phyloP scores from a whole-genome alignment of 1,140 invertebrate species.

The Oedothorax gibbosus region DNA sequence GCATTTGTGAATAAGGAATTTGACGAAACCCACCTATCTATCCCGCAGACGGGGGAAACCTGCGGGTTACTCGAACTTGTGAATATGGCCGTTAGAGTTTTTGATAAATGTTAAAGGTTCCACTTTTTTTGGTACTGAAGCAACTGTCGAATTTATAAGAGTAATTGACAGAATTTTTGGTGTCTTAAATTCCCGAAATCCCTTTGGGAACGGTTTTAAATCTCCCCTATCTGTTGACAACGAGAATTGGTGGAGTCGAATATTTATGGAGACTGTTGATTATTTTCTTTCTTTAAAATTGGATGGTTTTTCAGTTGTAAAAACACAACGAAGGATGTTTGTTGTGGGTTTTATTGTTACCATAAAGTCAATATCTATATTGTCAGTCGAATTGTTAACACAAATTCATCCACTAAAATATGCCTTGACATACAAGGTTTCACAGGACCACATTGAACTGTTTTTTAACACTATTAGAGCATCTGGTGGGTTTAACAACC shows the following conservation, averaged over 20 bases:
- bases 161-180: background rate
- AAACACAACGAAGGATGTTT: background rate
- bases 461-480: background rate
- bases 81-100: too few relatives aligned
- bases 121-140: background rate
- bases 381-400: background rate
- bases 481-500: background rate
- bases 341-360: background rate
- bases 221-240: background rate
- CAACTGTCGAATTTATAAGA: background rate
- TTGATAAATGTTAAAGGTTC: background rate
- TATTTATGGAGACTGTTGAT: background rate
- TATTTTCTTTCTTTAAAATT: background rate
- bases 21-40: too few relatives aligned
- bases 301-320: background rate
- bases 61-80: too few relatives aligned
- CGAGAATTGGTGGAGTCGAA: background rate
- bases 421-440: background rate
- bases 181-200: background rate
- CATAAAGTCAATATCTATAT: constrained; percentile 5
- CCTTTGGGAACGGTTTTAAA: background rate
- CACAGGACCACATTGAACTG: constrained; percentile 2
- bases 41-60: too few relatives aligned
- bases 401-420: background rate
- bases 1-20: too few relatives aligned